Conservation (phyloP, 2,113 vertebrate genomes). For the Connochaetes taurinus region DNA sequence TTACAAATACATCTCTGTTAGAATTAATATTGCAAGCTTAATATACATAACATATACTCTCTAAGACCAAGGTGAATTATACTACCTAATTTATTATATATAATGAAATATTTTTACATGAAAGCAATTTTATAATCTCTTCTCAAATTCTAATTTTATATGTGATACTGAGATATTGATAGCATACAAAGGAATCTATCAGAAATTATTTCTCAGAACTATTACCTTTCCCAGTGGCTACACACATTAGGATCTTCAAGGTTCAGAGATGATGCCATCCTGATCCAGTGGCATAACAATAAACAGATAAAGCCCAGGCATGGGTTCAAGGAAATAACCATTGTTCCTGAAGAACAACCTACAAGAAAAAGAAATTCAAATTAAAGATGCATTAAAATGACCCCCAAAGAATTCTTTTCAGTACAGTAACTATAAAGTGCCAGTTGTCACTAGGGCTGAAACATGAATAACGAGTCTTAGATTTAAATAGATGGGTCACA, state of each 20-base stretch:
- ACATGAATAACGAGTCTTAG: neutral
- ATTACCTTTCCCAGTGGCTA: conserved; percentile 99
- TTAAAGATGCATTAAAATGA: conserved; percentile 14
- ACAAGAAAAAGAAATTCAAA: conserved; percentile 16
- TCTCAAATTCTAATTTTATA: neutral
- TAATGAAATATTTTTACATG: neutral
- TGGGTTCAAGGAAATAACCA: conserved; percentile 77
- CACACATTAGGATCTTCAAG: conserved; percentile 98
- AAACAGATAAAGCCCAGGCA: conserved; percentile 75
- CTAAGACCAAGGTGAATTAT: neutral
- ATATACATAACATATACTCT: neutral
- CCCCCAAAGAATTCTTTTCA: conserved; percentile 9
- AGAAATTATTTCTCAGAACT: neutral
- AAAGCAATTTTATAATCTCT: neutral
- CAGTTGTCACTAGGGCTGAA: neutral
- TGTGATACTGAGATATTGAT: neutral
- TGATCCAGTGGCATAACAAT: conserved; percentile 80
- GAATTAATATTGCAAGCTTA: neutral
- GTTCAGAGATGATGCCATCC: conserved; percentile 83
- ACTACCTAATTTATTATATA: neutral
- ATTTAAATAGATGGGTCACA: conserved; percentile 15
- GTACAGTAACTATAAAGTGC: neutral
- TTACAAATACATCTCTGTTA: neutral
- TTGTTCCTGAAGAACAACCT: conserved; percentile 80
- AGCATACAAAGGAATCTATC: neutral